A percentile compares a stretch with the other conserved stretches of the same genome.
These are phyloP conservation scores for Drosophila ustulata DNA, from an alignment of 2,888 invertebrate species.

Conservation along the genomic window DNA sequence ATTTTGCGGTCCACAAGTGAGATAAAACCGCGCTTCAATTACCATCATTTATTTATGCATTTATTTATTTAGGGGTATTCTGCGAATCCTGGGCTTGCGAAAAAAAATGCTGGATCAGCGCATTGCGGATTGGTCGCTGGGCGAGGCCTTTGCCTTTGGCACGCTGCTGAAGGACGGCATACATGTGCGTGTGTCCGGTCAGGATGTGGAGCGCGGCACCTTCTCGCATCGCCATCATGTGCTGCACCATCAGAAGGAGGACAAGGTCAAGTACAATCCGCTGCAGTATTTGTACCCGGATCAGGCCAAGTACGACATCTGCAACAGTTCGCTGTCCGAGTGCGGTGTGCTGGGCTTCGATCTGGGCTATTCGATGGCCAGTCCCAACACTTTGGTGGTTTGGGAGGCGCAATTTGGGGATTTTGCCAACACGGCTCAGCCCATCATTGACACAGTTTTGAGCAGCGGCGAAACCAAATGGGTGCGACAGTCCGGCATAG, in stretches of 20 bases:
- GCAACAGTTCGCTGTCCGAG: slow-evolving; percentile 99
- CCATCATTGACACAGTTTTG: slow-evolving; percentile 96
- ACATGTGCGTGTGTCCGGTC: slow-evolving; percentile 96
- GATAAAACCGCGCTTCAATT: background rate
- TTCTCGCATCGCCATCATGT: slow-evolving; percentile 98
- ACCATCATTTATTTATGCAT: slow-evolving; percentile 39
- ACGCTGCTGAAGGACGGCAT: slow-evolving; percentile 97
- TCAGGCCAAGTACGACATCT: slow-evolving; percentile 98
- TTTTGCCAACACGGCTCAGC: slow-evolving; percentile 99
- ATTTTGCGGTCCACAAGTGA: slow-evolving; percentile 87
- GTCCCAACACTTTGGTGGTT: slow-evolving; percentile 96
- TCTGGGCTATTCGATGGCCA: slow-evolving; percentile 98
- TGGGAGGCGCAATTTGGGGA: slow-evolving; percentile 99
- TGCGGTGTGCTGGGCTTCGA: slow-evolving; percentile 96
- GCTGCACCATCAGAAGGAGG: slow-evolving; percentile 97
- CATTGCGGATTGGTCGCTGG: slow-evolving; percentile 97
- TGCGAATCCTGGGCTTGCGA: slow-evolving; percentile 93
- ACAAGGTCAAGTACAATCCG: slow-evolving; percentile 93
- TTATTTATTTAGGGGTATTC: slow-evolving; percentile 87
- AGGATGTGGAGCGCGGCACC: slow-evolving; percentile 99
- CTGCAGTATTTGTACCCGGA: slow-evolving; percentile 96
- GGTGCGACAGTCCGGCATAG: slow-evolving; percentile 98
- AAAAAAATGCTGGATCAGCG: slow-evolving; percentile 96
- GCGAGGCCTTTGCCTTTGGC: slow-evolving; percentile 98
- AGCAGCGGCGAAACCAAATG: slow-evolving; percentile 98